Conservation (phyloP, 1,140 invertebrate species). For the Drosophila lowei region DNA sequence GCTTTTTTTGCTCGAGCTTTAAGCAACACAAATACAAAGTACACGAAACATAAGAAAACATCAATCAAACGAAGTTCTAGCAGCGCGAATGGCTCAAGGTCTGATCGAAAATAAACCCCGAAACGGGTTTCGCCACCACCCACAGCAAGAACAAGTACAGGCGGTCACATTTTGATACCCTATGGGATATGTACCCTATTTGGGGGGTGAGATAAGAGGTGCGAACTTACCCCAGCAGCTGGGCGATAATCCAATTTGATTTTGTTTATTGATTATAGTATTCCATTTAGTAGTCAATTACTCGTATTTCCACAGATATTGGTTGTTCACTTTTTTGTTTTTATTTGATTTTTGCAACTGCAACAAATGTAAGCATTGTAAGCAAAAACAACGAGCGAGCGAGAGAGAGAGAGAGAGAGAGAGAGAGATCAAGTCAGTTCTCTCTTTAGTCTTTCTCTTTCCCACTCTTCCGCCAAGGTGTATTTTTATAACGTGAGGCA, state of each 20-base stretch:
- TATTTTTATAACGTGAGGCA: too few species aligned
- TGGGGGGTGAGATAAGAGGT: conserved; percentile 8
- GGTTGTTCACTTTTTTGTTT: not conserved
- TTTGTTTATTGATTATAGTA: conserved; percentile 25
- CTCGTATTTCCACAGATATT: conserved; percentile 20
- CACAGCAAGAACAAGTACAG: not conserved
- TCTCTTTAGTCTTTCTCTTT: not conserved
- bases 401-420: not conserved
- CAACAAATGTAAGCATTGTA: conserved; percentile 27
- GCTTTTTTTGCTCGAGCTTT: conserved; percentile 12
- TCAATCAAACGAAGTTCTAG: conserved; percentile 54
- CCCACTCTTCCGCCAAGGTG: too few species aligned
- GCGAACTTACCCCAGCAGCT: conserved; percentile 27
- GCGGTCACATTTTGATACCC: conserved; percentile 2
- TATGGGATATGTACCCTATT: not conserved
- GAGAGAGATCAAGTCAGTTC: not conserved
- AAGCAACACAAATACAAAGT: not conserved
- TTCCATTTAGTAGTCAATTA: conserved; percentile 7
- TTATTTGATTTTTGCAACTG: conserved; percentile 35
- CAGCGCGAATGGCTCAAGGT: conserved; percentile 37
- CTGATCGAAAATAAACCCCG: conserved; percentile 36
- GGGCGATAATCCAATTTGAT: conserved; percentile 56
- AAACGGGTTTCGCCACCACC: conserved; percentile 43
- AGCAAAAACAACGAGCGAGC: conserved; percentile 1
- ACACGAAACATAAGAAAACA: conserved; percentile 38